Evolutionary conservation across 2,797 vertebrate species (phyloP).

Genomic region (Pseudochromis fuscus): DNA sequence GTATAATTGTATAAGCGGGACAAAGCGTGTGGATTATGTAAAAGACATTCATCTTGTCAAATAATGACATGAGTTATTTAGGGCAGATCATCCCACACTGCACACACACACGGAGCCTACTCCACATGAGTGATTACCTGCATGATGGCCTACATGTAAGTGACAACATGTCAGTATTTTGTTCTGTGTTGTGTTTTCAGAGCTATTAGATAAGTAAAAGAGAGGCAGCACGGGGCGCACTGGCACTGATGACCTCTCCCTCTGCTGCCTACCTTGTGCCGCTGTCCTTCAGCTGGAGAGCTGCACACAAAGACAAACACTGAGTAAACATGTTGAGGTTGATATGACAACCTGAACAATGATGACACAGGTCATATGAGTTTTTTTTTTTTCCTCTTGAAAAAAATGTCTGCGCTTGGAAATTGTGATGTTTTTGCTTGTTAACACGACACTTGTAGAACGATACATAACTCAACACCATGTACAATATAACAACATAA

Average conservation of each 20-base stretch:
- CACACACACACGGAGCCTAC: constrained; percentile 22
- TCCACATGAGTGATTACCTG: constrained; percentile 36
- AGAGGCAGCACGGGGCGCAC: background rate
- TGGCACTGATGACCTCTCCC: constrained; percentile 19
- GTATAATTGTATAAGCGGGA: background rate
- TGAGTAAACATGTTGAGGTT: background rate
- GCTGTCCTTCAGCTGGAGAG: constrained; percentile 20
- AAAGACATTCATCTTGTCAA: constrained; percentile 39
- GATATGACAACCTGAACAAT: constrained; percentile 10
- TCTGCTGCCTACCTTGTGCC: constrained; percentile 9
- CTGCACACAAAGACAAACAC: constrained; percentile 4
- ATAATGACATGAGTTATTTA: constrained; percentile 25
- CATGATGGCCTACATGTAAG: constrained; percentile 5
- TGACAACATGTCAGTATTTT: constrained; percentile 34
- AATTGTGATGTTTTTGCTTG: no score
- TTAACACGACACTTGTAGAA: no score
- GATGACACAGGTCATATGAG: background rate
- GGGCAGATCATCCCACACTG: constrained; percentile 15
- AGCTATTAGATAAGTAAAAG: constrained; percentile 41
- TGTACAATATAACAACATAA: no score
- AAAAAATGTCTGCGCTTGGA: no score
- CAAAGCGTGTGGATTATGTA: constrained; percentile 7
- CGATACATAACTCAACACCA: no score
- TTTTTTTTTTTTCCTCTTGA: no score
- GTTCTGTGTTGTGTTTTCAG: constrained; percentile 25